phyloP scores from a whole-genome alignment of 2,888 invertebrate genomes.

The Drosophila glabriapex region DNA sequence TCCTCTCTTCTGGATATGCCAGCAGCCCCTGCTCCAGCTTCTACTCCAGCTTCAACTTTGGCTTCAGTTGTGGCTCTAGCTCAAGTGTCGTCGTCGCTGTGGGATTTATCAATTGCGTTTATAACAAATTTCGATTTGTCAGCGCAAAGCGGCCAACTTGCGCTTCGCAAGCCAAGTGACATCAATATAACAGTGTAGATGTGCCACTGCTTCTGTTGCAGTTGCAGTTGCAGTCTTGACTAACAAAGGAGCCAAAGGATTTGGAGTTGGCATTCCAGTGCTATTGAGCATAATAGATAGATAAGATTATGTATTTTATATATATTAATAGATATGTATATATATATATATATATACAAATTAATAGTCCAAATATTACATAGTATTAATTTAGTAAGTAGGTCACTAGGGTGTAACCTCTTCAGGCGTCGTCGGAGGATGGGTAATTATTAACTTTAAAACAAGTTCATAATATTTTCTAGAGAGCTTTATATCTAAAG shows the following conservation, averaged over 20 bases:
- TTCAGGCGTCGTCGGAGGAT: neutral
- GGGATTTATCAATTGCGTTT: slow-evolving; percentile 81
- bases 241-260: neutral
- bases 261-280: neutral
- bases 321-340: neutral
- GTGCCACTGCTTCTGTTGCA: neutral
- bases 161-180: slow-evolving; percentile 39
- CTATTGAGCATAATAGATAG: neutral
- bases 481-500: neutral
- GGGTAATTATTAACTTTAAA: neutral
- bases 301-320: neutral
- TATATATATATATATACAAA: too few relatives aligned
- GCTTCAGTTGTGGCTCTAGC: slow-evolving; percentile 46
- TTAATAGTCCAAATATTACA: too few relatives aligned
- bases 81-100: slow-evolving; percentile 67
- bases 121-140: slow-evolving; percentile 81
- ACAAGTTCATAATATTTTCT: neutral
- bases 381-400: too few relatives aligned
- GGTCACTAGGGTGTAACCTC: neutral
- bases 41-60: slow-evolving; percentile 7
- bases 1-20: neutral
- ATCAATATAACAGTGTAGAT: slow-evolving; percentile 22
- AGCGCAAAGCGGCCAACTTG: slow-evolving; percentile 62
- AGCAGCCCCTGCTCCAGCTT: slow-evolving; percentile 1
- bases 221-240: neutral